These are phyloP conservation scores for Myotis brandtii DNA, from an alignment of 2,113 vertebrate species.

Conservation along the genomic window DNA sequence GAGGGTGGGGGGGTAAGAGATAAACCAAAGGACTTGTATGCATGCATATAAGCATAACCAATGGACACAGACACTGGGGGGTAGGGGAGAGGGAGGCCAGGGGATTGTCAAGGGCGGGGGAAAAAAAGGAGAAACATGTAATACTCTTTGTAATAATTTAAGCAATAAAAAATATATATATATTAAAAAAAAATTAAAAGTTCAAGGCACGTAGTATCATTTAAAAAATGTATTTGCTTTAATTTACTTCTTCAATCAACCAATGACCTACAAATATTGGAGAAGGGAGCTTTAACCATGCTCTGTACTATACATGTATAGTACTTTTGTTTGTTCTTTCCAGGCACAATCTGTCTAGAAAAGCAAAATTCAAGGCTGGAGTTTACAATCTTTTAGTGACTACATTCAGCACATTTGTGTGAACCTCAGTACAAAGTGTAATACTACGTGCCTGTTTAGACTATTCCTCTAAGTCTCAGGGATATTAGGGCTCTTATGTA, in stretches of 20 bases:
- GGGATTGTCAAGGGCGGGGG: no score
- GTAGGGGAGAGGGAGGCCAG: no score
- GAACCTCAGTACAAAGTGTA: neutral
- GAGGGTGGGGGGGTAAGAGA: no score
- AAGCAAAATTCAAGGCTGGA: conserved; percentile 28
- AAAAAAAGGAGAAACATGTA: no score
- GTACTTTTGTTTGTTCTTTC: neutral
- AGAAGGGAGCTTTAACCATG: neutral
- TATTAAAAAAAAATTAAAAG: conserved; percentile 37
- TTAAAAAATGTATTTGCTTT: conserved; percentile 11
- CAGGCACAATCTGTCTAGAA: neutral
- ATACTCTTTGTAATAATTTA: no score
- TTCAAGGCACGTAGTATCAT: neutral
- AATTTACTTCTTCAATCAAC: neutral
- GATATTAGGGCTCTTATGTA: neutral
- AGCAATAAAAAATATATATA: no score
- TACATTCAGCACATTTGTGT: neutral
- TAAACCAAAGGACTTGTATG: no score
- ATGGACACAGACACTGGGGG: no score
- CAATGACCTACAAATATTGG: neutral
- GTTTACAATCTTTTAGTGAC: neutral
- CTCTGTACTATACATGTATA: neutral
- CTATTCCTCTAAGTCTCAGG: neutral
- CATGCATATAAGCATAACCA: no score
- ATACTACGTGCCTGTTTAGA: neutral